Conservation (phyloP, 2,113 vertebrate species). For the Gila orcuttii region DNA sequence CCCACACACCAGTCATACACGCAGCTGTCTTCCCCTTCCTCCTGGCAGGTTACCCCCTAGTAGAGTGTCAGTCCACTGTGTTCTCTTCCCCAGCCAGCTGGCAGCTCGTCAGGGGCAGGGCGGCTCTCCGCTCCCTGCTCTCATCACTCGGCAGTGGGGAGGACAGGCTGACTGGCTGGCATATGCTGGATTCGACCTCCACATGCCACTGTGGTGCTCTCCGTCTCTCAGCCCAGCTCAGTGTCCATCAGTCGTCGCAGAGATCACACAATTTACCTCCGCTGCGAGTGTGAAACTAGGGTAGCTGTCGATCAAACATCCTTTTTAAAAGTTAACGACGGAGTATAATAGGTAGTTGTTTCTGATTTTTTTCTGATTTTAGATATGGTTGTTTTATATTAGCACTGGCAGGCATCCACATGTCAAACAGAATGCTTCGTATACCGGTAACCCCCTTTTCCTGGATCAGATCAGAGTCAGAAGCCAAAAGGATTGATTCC, state of each 20-base stretch:
- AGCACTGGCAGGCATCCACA: not conserved
- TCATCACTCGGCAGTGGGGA: constrained; percentile 35
- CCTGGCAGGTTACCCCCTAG: constrained; percentile 50
- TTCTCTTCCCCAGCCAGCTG: constrained; percentile 56
- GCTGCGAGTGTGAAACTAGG: constrained; percentile 29
- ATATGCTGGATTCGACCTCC: constrained; percentile 57
- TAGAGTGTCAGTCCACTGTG: constrained; percentile 48
- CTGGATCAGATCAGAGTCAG: not conserved
- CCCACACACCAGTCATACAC: constrained; percentile 43
- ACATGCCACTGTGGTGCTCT: constrained; percentile 42
- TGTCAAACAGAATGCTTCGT: not conserved
- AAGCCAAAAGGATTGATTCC: not conserved
- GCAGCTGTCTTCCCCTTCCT: constrained; percentile 52
- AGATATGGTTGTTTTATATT: not conserved
- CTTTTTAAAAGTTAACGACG: constrained; percentile 9
- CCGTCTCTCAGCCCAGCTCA: constrained; percentile 25
- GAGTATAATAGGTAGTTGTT: not conserved
- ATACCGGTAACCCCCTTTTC: not conserved
- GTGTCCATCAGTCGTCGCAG: constrained; percentile 19
- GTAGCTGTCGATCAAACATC: constrained; percentile 12
- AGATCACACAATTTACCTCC: constrained; percentile 32
- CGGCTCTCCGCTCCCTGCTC: constrained; percentile 37
- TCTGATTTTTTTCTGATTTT: constrained; percentile 4
- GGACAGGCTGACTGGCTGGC: constrained; percentile 53
- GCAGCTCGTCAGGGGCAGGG: constrained; percentile 41